Base-by-base conservation (phyloP, 2,888 invertebrate genomes). In the Deroplatys truncata region DNA sequence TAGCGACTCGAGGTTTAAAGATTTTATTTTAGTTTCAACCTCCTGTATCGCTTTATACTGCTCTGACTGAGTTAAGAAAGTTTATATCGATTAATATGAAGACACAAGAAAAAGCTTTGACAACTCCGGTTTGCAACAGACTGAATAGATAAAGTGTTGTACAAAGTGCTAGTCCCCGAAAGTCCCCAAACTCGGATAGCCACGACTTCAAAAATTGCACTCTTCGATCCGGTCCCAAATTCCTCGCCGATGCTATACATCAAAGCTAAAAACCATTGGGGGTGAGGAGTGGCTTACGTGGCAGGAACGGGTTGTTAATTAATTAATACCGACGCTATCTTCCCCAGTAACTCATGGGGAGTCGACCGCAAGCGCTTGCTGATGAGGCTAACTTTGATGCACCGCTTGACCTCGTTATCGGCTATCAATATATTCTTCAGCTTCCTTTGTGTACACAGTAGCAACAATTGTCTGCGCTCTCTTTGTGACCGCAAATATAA, bases 331-430 rank as follows among this genome's bases (percentile, higher is more conserved):
- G 56, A 20, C 56, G 25, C 56, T 72, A 16, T 16, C 56, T 72
- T 20, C 56, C 25, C 56, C 56, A 16, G 20, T 72, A 72, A 72
- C 20, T 72, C 56, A 72, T 20, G 56, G 20, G 43, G 43, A 72
- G 56, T 9, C 56, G 56, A 72, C 56, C 56, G 56, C 56, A 20
- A 72, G 56, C 16, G 20, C 4, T 2, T 86, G 86, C 86, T 86
- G 86, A 86, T 82, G 72, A 86, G 82, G 86, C 86, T 86, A 86
- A 86, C 86, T 86, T 86, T 86, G 86, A 86, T 86, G 72, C 49
- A 86, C 25, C 29, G 82, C 82, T 72, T 72, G 56, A 72, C 56
- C 56, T 25, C 56, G 25, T 72, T 72, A 72, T 72, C 25, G 5
- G 20, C 56, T 20, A 72, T 72, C 20, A 72, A 72, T 72, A 20